Evolutionary conservation across 1,140 invertebrate genomes (phyloP).

Genomic region (Augochlora pura): DNA sequence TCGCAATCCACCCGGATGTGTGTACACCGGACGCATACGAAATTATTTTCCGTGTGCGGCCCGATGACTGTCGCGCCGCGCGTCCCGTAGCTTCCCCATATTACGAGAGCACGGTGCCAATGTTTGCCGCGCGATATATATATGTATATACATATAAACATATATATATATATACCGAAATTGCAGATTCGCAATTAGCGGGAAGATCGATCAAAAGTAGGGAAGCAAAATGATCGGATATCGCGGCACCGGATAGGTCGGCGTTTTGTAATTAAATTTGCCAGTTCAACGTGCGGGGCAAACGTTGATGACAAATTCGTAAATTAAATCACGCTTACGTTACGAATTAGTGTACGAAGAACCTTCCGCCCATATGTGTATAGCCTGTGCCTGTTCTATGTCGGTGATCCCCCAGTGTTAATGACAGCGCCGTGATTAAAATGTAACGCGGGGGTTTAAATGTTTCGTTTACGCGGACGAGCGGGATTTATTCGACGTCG

Average conservation of each 20-base stretch:
- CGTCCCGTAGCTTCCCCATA: neutral
- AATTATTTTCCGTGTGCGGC: slow-evolving; percentile 20
- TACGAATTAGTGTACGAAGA: neutral
- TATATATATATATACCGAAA: slow-evolving; percentile 18
- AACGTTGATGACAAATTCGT: neutral
- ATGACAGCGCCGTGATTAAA: neutral
- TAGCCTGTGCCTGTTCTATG: neutral
- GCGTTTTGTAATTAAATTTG: slow-evolving; percentile 34
- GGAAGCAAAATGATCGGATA: neutral
- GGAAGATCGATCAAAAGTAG: slow-evolving; percentile 30
- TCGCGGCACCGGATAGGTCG: neutral
- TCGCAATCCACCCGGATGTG: neutral
- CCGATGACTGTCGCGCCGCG: neutral
- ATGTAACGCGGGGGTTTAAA: too few species aligned
- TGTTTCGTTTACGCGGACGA: too few species aligned
- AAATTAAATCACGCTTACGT: neutral
- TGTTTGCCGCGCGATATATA: neutral
- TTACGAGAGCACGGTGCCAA: neutral
- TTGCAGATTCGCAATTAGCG: slow-evolving; percentile 32
- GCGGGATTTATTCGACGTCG: too few species aligned
- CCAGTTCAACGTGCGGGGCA: too few species aligned
- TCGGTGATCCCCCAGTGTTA: neutral
- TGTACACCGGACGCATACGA: slow-evolving; percentile 20
- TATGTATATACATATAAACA: too few species aligned
- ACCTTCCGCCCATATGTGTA: neutral